A percentile compares a stretch with the other conserved stretches of the same genome.
phyloP scores from a whole-genome alignment of 2,888 invertebrate species.

The Graphium colonna region DNA sequence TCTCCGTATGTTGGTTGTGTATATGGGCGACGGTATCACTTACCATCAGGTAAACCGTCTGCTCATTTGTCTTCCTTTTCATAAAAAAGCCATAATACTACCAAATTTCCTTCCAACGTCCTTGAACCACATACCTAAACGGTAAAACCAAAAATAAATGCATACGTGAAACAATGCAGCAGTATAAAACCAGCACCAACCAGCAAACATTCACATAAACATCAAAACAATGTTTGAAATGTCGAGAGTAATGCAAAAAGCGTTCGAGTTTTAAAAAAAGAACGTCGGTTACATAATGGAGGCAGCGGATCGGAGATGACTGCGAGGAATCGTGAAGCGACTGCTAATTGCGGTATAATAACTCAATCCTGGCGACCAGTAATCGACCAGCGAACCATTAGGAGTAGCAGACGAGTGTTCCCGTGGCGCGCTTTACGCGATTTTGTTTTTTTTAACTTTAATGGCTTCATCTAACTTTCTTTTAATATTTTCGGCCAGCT shows the following conservation, averaged over 20 bases:
- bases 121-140: not conserved
- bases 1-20: too few species aligned
- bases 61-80: too few species aligned
- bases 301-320: constrained; percentile 34
- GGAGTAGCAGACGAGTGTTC: not conserved
- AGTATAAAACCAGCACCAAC: not conserved
- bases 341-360: constrained; percentile 74
- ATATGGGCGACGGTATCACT: too few species aligned
- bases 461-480: too few species aligned
- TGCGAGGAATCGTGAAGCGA: constrained; percentile 48
- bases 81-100: not conserved
- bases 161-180: not conserved
- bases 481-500: too few species aligned
- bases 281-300: constrained; percentile 25
- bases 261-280: constrained; percentile 6
- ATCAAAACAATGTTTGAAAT: constrained; percentile 4
- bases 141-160: not conserved
- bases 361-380: constrained; percentile 55
- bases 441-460: not conserved
- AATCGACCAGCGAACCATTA: not conserved
- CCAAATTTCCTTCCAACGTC: not conserved
- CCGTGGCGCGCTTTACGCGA: not conserved
- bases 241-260: constrained; percentile 11
- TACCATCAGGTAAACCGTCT: too few species aligned
- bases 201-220: not conserved